Base-by-base conservation (phyloP, 2,797 vertebrate genomes). In the Scolopax rusticola region DNA sequence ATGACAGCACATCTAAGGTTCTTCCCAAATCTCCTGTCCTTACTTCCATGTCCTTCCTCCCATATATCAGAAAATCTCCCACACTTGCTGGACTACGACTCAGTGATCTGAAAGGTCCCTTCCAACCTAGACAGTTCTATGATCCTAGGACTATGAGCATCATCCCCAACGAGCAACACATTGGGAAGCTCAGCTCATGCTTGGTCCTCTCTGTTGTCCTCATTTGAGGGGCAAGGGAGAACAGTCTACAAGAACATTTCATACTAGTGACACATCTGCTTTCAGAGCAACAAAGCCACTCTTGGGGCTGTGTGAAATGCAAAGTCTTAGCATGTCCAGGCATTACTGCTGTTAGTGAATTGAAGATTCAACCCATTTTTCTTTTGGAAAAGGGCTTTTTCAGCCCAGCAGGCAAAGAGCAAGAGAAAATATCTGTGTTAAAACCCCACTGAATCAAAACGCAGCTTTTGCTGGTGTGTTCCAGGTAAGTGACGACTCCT, bases 151-250 rank as follows among this genome's bases (percentile, higher is more conserved):
- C 24, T 7, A 0, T 0, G 0, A 67, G 50, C n/a, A 4, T 2
- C 71, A 4, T 4, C 28, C 36, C 23, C 11, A 19, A 0, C 0
- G n/a, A 71, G 48, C 45, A 60, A 36, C 0, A 1, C 6, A 1
- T 1, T 5, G 30, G 56, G n/a, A 78, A 74, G 51, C 18, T 67
- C 17, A 1, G 60, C n/a, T 69, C 41, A 5, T 1, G 1, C 21
- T 48, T 82, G 15, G 19, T 15, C 57, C 23, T 30, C 45, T 33
- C 54, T 61, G 6, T 8, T 83, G 51, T n/a, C 54, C 20, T 75
- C 48, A 27, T 77, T 36, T 27, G 30, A n/a, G 11, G 27, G 23
- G 11, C 54, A 53, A 86, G 13, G 11, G 30, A 15, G 57, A 59
- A 24, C 9, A 6, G 40, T 47, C 71, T 27, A 2, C 0, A 0